Evolutionary conservation across 92 coral and sea anemone species (phyloP), one percentile per base, ranked within the genome.

Genomic region (Micromussa lordhowensis): DNA sequence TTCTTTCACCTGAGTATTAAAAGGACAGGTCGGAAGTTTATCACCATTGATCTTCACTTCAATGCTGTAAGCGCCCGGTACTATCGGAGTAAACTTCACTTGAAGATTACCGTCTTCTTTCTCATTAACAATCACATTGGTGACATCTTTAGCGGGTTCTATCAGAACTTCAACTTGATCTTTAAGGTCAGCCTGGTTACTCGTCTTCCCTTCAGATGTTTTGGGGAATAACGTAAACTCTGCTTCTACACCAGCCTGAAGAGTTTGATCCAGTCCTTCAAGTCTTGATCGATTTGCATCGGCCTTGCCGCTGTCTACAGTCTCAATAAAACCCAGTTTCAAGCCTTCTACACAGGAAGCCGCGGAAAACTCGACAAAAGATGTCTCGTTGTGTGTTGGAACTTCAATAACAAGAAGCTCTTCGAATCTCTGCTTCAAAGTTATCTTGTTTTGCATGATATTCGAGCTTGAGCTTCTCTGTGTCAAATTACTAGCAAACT

Each of bases 11-110:
- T n/a, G n/a, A n/a, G n/a, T n/a, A n/a, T n/a, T n/a, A n/a, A n/a
- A n/a, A n/a, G n/a, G n/a, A n/a, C n/a, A n/a, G n/a, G n/a, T 73
- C 26, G 78, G 78, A 34, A 73, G 78, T 73, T 35, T 73, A 19
- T 73, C 51, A 53, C 53, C 78, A 73, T 73, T 73, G 26, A 73
- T 73, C 78, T 19, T 73, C 53, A 73, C 78, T 18, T 73, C 49
- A 32, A 36, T 32, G 49, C 78, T 34, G 28, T 32, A 73, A n/a
- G 78, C 78, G 1, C 78, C 78, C n/a, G 53, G 28, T 19, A 73
- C 53, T 73, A 18, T 73, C 24, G 78, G 78, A 17, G 49, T 73
- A 73, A 73, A 73, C 40, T 32, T 73, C 29, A 73, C 5, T 2
- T 22, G 44, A 19, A 73, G 4, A 73, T 73, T 73, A 3, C 49